A percentile compares a stretch with the other conserved stretches of the same genome.
Evolutionary conservation across 1,140 invertebrate species (phyloP).

Genomic region (Tribolium madens): DNA sequence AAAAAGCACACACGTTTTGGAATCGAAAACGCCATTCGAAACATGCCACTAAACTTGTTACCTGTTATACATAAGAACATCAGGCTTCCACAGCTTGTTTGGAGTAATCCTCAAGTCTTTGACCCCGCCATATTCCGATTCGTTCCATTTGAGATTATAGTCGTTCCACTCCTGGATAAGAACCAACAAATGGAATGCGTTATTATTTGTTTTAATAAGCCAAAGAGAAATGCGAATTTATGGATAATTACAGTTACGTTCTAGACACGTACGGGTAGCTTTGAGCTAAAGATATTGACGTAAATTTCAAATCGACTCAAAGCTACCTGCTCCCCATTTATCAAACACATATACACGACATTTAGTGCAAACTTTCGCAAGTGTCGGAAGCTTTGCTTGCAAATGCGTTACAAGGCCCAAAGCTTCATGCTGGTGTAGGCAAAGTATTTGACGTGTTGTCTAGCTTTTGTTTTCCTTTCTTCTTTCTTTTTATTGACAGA

Average conservation of each 20-base stretch:
- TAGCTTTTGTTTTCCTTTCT: not conserved
- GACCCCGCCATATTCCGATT: constrained; percentile 95
- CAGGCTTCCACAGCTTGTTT: constrained; percentile 97
- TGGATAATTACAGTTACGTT: constrained; percentile 16
- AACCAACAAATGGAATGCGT: constrained; percentile 37
- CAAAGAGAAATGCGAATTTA: not conserved
- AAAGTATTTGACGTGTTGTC: constrained; percentile 6
- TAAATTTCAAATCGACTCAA: constrained; percentile 10
- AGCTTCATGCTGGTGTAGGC: constrained; percentile 37
- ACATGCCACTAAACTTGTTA: constrained; percentile 66
- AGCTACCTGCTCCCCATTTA: constrained; percentile 21
- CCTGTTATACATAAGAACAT: constrained; percentile 99
- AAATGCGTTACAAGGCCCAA: constrained; percentile 12
- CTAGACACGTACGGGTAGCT: constrained; percentile 23
- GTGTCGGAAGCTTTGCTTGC: constrained; percentile 36
- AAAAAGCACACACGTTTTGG: constrained; percentile 37
- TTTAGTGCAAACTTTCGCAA: constrained; percentile 29
- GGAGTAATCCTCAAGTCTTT: constrained; percentile 95
- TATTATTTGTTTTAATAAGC: constrained; percentile 15
- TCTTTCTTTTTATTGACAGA: not conserved
- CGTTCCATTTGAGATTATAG: constrained; percentile 97
- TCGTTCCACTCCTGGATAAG: constrained; percentile 95
- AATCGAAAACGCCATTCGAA: constrained; percentile 33
- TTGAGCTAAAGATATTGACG: not conserved
- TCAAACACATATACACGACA: constrained; percentile 25